Base-by-base conservation (phyloP, 2,113 vertebrate genomes). In the Nanorana parkeri region DNA sequence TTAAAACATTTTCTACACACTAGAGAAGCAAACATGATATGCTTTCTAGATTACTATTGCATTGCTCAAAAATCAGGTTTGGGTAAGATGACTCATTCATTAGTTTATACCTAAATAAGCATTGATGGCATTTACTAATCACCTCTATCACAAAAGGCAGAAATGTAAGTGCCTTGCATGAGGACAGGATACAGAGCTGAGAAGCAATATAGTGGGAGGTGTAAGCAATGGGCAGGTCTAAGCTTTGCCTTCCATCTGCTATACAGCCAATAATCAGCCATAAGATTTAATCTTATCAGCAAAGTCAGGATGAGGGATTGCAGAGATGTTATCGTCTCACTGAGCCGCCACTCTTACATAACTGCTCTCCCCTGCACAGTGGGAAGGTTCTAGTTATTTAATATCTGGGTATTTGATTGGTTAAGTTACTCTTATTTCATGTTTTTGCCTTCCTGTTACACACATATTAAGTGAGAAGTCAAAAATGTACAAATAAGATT, bases 231-330 rank as follows among this genome's bases (percentile, higher is more conserved):
- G 77, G 77, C 24, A 68, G 65, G 52, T 28, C 47, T 79, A 79
- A 79, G 52, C 77, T 79, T 79, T 79, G 77, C 77, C 77, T 68
- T 68, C 77, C 77, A 79, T 79, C 77, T 79, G 77, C 65, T 79
- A 79, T 68, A 68, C 36, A 79, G 63, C 77, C 77, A 79, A 68
- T 79, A 79, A 79, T 79, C 77, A 79, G 47, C 65, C 47, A 68
- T 32, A 15, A 79, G 77, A 68, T 36, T 55, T 68, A 79, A 79
- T 79, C 77, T 67, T 68, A 56, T 79, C 64, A 79, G 65, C 77
- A 79, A 61, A 66, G 77, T 79, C 64, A 79, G 52, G 77, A 68
- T 56, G 65, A 81, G 28, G 64, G 77, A 78, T 78, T 78, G 77
- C 7, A 41, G 47, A 65, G 61, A 78, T 78, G 56, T 80, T 64